These are phyloP conservation scores for Atopsyche davidsoni DNA, from an alignment of 1,140 invertebrate species.

Conservation along the genomic window DNA sequence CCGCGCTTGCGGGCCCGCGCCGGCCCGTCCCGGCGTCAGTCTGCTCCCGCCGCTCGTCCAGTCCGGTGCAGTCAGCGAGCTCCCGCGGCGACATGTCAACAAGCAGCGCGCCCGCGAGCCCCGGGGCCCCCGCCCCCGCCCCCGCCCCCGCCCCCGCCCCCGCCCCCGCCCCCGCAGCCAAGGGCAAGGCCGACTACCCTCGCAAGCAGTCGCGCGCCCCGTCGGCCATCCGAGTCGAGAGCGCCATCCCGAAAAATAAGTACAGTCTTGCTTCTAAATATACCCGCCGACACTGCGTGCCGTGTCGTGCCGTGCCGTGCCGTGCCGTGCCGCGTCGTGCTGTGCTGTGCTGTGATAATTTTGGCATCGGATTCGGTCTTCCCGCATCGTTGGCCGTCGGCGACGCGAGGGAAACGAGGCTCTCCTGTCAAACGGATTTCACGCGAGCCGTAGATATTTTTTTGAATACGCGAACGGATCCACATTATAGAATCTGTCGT, in stretches of 20 bases:
- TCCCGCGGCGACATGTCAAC: constrained; percentile 15
- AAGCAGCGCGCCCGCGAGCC: constrained; percentile 3
- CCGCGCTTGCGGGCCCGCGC: constrained; percentile 5
- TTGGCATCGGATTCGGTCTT: too few relatives aligned
- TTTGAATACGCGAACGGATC: too few relatives aligned
- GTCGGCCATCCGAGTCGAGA: constrained; percentile 16
- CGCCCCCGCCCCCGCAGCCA: neutral
- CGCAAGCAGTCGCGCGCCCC: constrained; percentile 19
- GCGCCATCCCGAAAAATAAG: constrained; percentile 21
- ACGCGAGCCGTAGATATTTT: too few relatives aligned
- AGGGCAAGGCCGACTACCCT: constrained; percentile 10
- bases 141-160: neutral
- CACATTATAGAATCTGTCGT: too few relatives aligned
- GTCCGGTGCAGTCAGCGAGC: constrained; percentile 10
- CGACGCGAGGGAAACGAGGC: too few relatives aligned
- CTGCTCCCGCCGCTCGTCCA: neutral
- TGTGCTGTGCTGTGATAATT: too few relatives aligned
- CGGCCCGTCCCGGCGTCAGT: neutral
- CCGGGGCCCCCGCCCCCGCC: neutral
- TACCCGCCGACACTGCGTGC: too few relatives aligned
- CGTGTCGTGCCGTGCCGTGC: too few relatives aligned
- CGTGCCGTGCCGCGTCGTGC: too few relatives aligned
- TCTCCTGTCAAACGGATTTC: too few relatives aligned
- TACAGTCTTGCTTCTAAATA: too few relatives aligned
- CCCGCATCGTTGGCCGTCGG: too few relatives aligned